These are phyloP conservation scores for Taenioides sp. DNA, from an alignment of 2,797 vertebrate genomes.

Conservation along the genomic window DNA sequence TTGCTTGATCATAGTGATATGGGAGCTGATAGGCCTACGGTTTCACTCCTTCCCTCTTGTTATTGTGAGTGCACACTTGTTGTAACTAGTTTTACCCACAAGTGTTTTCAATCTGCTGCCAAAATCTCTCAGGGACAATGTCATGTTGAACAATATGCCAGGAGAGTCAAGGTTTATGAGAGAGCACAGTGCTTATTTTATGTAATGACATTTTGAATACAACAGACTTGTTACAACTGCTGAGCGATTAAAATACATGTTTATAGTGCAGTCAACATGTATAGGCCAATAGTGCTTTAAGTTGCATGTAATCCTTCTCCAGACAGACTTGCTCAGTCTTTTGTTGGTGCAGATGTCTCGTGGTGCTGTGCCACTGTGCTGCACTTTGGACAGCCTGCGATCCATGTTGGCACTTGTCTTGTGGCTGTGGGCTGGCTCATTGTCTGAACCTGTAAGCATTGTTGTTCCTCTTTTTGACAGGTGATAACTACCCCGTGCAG, in stretches of 20 bases:
- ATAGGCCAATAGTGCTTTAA: conserved; percentile 55
- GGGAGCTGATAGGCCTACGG: conserved; percentile 51
- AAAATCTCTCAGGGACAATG: conserved; percentile 72
- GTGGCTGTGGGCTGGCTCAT: conserved; percentile 85
- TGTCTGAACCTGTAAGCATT: conserved; percentile 98
- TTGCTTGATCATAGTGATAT: conserved; percentile 50
- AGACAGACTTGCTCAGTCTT: conserved; percentile 84
- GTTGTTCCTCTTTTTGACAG: conserved; percentile 88
- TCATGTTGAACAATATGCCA: conserved; percentile 71
- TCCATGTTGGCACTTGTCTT: conserved; percentile 92
- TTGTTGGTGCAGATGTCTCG: conserved; percentile 91
- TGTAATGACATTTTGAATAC: conserved; percentile 45
- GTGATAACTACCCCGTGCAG: conserved; percentile 99
- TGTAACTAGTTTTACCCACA: conserved; percentile 70
- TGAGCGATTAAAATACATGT: conserved; percentile 29
- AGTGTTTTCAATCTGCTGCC: conserved; percentile 60
- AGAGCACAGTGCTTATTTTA: conserved; percentile 60
- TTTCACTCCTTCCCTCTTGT: conserved; percentile 42
- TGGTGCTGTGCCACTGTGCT: conserved; percentile 70
- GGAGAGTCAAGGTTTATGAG: conserved; percentile 68
- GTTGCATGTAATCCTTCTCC: conserved; percentile 81
- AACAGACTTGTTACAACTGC: conserved; percentile 17
- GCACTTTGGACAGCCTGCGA: conserved; percentile 69
- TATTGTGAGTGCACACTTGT: conserved; percentile 72
- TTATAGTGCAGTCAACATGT: conserved; percentile 42